A percentile compares a stretch with the other conserved stretches of the same genome.
Evolutionary conservation across 2,888 invertebrate genomes (phyloP).

Genomic region (Pseudanteris insignis): DNA sequence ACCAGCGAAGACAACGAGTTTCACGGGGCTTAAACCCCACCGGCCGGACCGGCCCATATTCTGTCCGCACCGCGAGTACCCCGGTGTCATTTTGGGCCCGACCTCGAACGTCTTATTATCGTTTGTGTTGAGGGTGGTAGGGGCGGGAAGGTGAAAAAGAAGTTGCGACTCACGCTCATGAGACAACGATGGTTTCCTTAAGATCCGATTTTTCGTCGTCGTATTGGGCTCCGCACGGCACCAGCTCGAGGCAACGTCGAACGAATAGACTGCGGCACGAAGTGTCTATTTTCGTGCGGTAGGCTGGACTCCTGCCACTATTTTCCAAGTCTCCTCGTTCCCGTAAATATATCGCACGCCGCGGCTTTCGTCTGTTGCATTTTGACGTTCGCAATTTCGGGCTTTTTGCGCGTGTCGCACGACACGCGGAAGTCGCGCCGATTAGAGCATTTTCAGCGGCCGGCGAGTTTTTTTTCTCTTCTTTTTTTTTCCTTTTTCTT

Average conservation of each 20-base stretch:
- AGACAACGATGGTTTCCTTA: constrained; percentile 51
- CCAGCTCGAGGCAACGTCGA: constrained; percentile 48
- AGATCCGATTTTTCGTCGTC: constrained; percentile 52
- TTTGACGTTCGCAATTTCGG: constrained; percentile 43
- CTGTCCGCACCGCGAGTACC: too few relatives aligned
- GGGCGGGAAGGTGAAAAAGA: constrained; percentile 2
- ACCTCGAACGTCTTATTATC: too few relatives aligned
- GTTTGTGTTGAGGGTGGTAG: too few relatives aligned
- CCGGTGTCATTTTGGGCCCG: too few relatives aligned
- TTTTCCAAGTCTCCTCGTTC: constrained; percentile 62
- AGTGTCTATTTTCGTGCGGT: constrained; percentile 55
- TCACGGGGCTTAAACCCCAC: too few relatives aligned
- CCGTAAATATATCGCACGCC: constrained; percentile 61
- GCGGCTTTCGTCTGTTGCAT: constrained; percentile 45
- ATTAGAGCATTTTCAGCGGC: constrained; percentile 7
- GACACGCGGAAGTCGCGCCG: constrained; percentile 42
- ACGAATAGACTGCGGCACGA: constrained; percentile 46
- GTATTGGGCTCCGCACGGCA: constrained; percentile 54
- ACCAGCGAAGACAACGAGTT: constrained; percentile 4
- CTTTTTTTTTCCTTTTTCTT: too few relatives aligned
- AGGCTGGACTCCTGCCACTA: constrained; percentile 63
- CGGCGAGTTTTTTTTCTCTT: constrained; percentile 3
- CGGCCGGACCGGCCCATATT: too few relatives aligned
- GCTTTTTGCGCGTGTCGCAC: constrained; percentile 39
- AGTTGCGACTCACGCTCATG: constrained; percentile 60